A percentile compares a stretch with the other conserved stretches of the same genome.
Evolutionary conservation across 2,888 invertebrate genomes (phyloP).

Genomic region (Tupiocoris notatus): DNA sequence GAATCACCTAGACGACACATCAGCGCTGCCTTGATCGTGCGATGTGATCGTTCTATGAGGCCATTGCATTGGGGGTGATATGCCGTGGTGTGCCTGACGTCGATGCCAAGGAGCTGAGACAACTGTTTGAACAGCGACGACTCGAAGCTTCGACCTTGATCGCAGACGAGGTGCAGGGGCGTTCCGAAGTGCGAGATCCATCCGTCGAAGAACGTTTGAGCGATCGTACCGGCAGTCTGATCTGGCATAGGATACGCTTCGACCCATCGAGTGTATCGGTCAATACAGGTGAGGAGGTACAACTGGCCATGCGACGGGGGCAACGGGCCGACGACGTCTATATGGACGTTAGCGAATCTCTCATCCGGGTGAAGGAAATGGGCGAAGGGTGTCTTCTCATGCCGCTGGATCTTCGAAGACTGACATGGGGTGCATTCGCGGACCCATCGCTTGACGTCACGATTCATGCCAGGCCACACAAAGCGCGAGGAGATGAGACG

Average conservation of each 20-base stretch:
- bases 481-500: constrained; percentile 9
- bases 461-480: constrained; percentile 19
- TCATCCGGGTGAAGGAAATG: constrained; percentile 46
- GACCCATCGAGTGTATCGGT: constrained; percentile 54
- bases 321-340: constrained; percentile 51
- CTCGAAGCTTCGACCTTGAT: constrained; percentile 54
- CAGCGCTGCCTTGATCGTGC: constrained; percentile 37
- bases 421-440: constrained; percentile 17
- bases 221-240: constrained; percentile 53
- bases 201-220: constrained; percentile 51
- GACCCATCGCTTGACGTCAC: constrained; percentile 8
- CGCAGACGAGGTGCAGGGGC: constrained; percentile 51
- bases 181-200: constrained; percentile 55
- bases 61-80: constrained; percentile 35
- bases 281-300: constrained; percentile 53
- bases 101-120: constrained; percentile 11
- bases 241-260: constrained; percentile 53
- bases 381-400: constrained; percentile 14
- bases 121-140: constrained; percentile 50
- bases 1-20: constrained; percentile 1
- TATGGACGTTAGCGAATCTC: constrained; percentile 53
- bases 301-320: constrained; percentile 43
- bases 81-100: no score
- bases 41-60: constrained; percentile 18
- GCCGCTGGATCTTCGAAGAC: constrained; percentile 53